Conservation (phyloP, 2,797 vertebrate species). For the Buceros bicornis region DNA sequence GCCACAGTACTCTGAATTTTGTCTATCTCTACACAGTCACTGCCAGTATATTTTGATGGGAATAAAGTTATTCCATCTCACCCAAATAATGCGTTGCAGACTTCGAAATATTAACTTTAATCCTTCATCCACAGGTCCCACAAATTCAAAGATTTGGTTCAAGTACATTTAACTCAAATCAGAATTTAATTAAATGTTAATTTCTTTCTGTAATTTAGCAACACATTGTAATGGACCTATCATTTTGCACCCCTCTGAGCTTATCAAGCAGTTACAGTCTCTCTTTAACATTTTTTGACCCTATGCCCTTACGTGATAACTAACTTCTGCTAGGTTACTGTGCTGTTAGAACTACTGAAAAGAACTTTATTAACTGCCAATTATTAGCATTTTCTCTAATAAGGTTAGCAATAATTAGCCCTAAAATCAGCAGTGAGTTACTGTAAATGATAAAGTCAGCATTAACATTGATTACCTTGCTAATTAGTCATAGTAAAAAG, state of each 20-base stretch:
- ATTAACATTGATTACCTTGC: slow-evolving; percentile 60
- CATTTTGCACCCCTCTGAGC: neutral
- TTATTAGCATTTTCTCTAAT: slow-evolving; percentile 55
- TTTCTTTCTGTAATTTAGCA: neutral
- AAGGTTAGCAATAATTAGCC: slow-evolving; percentile 53
- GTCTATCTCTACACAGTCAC: neutral
- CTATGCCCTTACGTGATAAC: neutral
- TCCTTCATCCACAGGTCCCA: neutral
- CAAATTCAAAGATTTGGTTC: neutral
- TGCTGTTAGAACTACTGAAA: neutral
- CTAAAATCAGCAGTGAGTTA: slow-evolving; percentile 33
- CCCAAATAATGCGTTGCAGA: neutral
- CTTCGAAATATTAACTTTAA: neutral
- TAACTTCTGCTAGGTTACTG: neutral
- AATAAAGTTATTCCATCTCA: neutral
- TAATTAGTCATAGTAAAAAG: slow-evolving; percentile 66
- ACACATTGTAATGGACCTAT: rapidly evolving
- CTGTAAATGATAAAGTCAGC: slow-evolving; percentile 65
- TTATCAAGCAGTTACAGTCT: neutral
- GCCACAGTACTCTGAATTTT: neutral
- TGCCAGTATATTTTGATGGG: neutral
- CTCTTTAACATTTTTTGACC: neutral
- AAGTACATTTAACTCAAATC: neutral
- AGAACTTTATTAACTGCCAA: slow-evolving; percentile 37
- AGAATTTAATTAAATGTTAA: slow-evolving; percentile 1